These are phyloP conservation scores for Shinisaurus crocodilurus DNA, from an alignment of 2,113 vertebrate genomes.

Conservation along the genomic window DNA sequence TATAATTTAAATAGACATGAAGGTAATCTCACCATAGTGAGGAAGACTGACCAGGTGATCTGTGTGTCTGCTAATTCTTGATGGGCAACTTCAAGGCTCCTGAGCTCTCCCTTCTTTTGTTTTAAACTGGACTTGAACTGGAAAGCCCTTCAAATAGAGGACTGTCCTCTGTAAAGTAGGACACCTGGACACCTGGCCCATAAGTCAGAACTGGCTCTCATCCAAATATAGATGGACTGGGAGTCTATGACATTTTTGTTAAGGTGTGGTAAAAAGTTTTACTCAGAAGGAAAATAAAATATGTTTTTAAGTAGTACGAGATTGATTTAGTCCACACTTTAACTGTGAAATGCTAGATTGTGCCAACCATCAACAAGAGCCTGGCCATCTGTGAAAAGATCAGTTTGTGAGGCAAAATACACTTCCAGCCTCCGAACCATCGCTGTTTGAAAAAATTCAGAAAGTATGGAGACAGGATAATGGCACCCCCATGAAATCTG, in stretches of 20 bases:
- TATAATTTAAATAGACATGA: too few relatives aligned
- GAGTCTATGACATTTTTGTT: not conserved
- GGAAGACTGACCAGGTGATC: too few relatives aligned
- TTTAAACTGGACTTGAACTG: too few relatives aligned
- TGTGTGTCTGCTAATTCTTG: too few relatives aligned
- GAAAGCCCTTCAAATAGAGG: too few relatives aligned
- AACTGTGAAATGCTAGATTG: not conserved
- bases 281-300: not conserved
- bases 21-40: too few relatives aligned
- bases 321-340: not conserved
- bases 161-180: too few relatives aligned
- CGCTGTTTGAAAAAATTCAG: not conserved
- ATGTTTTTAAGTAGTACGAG: not conserved
- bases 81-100: too few relatives aligned
- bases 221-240: not conserved
- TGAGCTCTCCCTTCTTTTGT: too few relatives aligned
- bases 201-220: not conserved
- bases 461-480: not conserved
- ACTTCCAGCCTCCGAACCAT: not conserved
- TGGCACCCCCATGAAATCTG: not conserved
- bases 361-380: not conserved
- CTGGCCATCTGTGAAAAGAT: not conserved
- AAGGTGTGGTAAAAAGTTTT: not conserved
- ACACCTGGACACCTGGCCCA: not conserved
- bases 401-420: not conserved